Percentiles rank a stretch among this genome's conserved stretches.
Evolutionary conservation across 2,113 vertebrate genomes (phyloP).

Genomic region (Benthochromis sp.): DNA sequence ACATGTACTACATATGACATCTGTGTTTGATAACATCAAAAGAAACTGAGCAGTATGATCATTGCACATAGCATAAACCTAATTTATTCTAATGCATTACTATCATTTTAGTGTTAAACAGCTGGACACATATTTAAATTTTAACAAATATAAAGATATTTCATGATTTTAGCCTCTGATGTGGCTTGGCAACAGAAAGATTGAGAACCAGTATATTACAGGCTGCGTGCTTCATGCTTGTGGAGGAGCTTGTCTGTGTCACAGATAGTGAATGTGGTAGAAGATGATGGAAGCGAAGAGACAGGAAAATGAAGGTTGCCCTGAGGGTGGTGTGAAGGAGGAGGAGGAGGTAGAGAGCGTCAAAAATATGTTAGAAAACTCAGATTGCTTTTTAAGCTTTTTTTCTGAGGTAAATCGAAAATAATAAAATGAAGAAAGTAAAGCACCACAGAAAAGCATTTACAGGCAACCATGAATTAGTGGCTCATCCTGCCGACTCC

Average conservation of each 20-base stretch:
- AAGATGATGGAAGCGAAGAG: background rate
- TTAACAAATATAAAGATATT: background rate
- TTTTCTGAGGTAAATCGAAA: background rate
- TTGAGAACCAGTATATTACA: background rate
- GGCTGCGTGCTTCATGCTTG: background rate
- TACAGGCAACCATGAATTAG: background rate
- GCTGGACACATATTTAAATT: background rate
- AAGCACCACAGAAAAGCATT: background rate
- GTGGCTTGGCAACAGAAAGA: background rate
- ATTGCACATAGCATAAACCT: background rate
- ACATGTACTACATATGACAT: background rate
- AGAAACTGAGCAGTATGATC: background rate
- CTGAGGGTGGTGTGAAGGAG: background rate
- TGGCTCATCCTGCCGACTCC: background rate
- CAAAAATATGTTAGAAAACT: background rate
- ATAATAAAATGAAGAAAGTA: background rate
- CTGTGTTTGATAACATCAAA: background rate
- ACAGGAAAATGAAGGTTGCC: background rate
- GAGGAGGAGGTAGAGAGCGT: background rate
- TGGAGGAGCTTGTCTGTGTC: background rate
- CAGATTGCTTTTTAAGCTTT: background rate
- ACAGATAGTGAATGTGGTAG: background rate
- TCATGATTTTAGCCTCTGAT: background rate
- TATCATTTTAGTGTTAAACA: background rate
- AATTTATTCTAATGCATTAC: background rate